Evolutionary conservation across 2,113 vertebrate genomes (phyloP).

Genomic region (Ictidomys tridecemlineatus): DNA sequence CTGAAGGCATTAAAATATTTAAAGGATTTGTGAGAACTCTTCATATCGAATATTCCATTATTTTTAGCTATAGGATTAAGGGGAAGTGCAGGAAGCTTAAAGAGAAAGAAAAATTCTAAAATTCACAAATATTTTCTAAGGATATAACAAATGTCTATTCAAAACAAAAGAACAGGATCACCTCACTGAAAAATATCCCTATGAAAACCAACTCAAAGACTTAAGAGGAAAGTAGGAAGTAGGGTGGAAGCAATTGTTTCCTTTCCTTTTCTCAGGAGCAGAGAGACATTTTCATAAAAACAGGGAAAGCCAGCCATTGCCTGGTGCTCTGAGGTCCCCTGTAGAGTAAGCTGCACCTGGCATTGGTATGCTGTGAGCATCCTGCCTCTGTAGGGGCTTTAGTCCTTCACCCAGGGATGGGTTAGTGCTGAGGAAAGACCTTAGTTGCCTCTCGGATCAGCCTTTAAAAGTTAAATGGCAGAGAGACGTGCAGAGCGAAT

Average conservation of each 20-base stretch:
- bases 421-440: background rate
- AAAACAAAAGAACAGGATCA: background rate
- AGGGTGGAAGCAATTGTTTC: background rate
- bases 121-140: slow-evolving; percentile 3
- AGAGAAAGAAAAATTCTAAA: background rate
- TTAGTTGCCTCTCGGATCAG: background rate
- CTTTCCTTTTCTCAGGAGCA: background rate
- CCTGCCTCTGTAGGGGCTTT: background rate
- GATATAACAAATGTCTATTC: background rate
- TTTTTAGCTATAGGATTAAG: background rate
- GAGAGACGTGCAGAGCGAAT: background rate
- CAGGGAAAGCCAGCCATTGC: background rate
- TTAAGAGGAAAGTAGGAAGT: background rate
- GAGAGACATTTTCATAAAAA: background rate
- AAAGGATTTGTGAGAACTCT: background rate
- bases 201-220: background rate
- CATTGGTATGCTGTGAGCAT: background rate
- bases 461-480: background rate
- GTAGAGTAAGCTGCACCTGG: background rate
- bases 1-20: background rate
- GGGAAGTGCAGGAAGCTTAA: background rate
- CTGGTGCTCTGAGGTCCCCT: no score
- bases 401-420: background rate
- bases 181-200: background rate
- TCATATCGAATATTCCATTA: background rate